Conservation (phyloP, 2,888 invertebrate genomes). For the Pammene fasciana region DNA sequence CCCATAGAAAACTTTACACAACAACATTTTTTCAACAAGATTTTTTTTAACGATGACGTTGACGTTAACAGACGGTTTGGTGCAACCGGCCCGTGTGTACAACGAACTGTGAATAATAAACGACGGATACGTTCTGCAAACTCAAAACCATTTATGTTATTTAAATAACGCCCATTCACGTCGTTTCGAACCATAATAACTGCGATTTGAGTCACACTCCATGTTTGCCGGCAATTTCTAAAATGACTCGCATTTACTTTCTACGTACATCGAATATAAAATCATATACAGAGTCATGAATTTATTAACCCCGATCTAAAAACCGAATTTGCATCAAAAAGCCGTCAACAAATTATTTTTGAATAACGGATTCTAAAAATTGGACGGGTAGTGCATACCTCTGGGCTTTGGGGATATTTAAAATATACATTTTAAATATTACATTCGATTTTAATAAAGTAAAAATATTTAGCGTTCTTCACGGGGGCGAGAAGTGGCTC, state of each 20-base stretch:
- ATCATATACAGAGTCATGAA: constrained; percentile 15
- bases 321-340: constrained; percentile 40
- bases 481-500: no score
- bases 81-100: no score
- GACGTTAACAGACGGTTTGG: no score
- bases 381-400: constrained; percentile 11
- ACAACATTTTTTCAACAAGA: no score
- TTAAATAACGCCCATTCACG: constrained; percentile 10
- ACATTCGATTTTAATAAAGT: not conserved
- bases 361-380: constrained; percentile 36
- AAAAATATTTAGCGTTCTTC: no score
- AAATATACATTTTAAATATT: constrained; percentile 12
- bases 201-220: not conserved
- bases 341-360: constrained; percentile 33
- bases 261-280: constrained; percentile 20
- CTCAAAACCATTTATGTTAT: not conserved
- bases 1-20: no score
- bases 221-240: constrained; percentile 13
- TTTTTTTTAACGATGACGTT: no score
- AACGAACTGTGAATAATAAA: no score
- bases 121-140: no score
- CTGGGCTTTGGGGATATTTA: constrained; percentile 4
- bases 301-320: constrained; percentile 24
- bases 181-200: not conserved
- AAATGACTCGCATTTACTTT: constrained; percentile 17